Evolutionary conservation across 2,797 vertebrate species (phyloP).

Genomic region (Serranus cabrilla): DNA sequence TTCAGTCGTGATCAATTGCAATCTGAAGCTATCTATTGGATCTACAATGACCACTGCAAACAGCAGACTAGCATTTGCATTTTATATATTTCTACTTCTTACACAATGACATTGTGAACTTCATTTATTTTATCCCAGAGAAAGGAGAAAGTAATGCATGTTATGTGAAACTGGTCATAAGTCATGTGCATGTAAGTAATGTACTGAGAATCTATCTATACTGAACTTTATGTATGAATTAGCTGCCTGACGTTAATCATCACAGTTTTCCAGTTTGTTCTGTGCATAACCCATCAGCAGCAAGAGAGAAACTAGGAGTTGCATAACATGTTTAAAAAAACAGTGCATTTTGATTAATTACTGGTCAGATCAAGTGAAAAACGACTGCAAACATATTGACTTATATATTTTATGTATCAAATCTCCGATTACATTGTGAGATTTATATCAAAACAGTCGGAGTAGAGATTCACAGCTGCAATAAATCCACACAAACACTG

Average conservation of each 20-base stretch:
- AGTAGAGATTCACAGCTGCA: constrained; percentile 35
- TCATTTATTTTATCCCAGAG: constrained; percentile 5
- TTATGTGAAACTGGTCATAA: not conserved
- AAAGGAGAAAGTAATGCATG: constrained; percentile 11
- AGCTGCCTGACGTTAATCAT: not conserved
- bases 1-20: not conserved
- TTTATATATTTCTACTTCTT: not conserved
- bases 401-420: constrained; percentile 7
- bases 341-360: not conserved
- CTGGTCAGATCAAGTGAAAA: constrained; percentile 2
- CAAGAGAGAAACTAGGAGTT: not conserved
- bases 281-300: not conserved
- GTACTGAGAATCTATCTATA: not conserved
- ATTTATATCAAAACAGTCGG: constrained; percentile 29
- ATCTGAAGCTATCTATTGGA: not conserved
- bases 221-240: constrained; percentile 2
- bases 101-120: not conserved
- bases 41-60: not conserved
- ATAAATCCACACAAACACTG: constrained; percentile 54
- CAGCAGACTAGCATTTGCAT: not conserved
- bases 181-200: constrained; percentile 5
- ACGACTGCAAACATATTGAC: not conserved
- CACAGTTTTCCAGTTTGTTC: not conserved
- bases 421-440: constrained; percentile 12
- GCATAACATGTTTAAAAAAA: not conserved